Evolutionary conservation across 2,888 invertebrate genomes (phyloP), one percentile per base, ranked within the genome.

Genomic region (Oeneis ivallda): DNA sequence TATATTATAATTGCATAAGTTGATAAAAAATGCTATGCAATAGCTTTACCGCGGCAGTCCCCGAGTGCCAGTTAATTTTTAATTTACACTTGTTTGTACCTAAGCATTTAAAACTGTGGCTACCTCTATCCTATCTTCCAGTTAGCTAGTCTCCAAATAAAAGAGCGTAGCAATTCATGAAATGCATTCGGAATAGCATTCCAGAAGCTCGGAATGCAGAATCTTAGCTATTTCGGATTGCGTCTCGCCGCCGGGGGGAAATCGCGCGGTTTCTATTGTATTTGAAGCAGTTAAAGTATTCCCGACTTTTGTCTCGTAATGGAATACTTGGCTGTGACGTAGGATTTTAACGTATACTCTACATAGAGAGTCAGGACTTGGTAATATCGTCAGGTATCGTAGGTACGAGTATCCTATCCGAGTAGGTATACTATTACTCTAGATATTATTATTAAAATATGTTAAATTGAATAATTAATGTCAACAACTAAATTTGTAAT

Each of bases 161-260:
- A 61, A 52, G 39, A 50, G 60, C n/a, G n/a, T 52, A 41, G 19
- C 39, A 26, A 61, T 52, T 50, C 50, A 41, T 39, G 60, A 19
- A 60, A 61, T 61, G 60, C 50, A 50, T 61, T 50, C n/a, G 17
- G 60, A 41, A 61, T 59, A 52, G 26, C 60, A 61, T 61, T 61
- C 60, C 60, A 0, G 54, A 39, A 39, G 58, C 43, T 58, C 45
- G 43, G 54, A 39, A 56, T 17, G 54, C 54, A 17, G 52, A 61
- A 61, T 61, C 50, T 39, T 41, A 26, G 60, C 52, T 52, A 61
- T 61, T 61, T 61, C 41, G 50, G 60, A 61, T n/a, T n/a, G 50
- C 50, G 34, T 19, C 39, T 15, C 45, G 26, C 34, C 15, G 41
- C 13, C 4, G 15, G 19, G 49, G 11, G 60, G 60, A 60, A 60